Base-by-base conservation (phyloP, 2,113 vertebrate species). In the Embiotoca jacksoni region DNA sequence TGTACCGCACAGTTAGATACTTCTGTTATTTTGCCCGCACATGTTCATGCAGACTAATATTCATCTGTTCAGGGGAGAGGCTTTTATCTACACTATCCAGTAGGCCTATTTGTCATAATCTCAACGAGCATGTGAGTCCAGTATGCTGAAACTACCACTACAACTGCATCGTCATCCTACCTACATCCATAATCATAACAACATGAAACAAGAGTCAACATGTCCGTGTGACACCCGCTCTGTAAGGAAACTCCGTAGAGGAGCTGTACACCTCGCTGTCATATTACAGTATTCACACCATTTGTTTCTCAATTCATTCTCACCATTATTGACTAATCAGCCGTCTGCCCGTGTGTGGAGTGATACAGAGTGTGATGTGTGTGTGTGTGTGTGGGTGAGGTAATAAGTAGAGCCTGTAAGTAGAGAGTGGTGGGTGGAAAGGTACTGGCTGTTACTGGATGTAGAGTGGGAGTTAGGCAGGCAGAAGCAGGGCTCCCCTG, bases 401-500 rank as follows among this genome's bases (percentile, higher is more conserved):
- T 88, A 89, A 90, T 88, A 89, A 89, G 87, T 80, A 78, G 82
- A 82, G 84, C 35, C 85, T 90, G 75, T 67, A 83, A 90, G 88
- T 91, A 81, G 81, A 81, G 73, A 81, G 81, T 78, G 78, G 91
- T 89, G 89, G 91, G 90, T 84, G 91, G 90, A 90, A 87, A 85
- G 89, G 82, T 87, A 63, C 83, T 69, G 90, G 86, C 81, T 92
- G 82, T 80, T 90, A 80, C 80, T 92, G 89, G 82, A 90, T 88
- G 89, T 77, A 62, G 83, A 92, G 92, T 92, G 85, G 92, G 91
- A 86, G 91, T 89, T 82, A 81, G 84, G 86, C 81, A 77, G 79
- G 86, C 83, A 85, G 82, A 80, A 90, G 69, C 73, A 91, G 90
- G 92, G 89, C 92, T 93, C 92, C 91, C 92, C 91, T 93, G 88